These are phyloP conservation scores for Euproctis similis DNA, from an alignment of 2,888 invertebrate species.

Conservation along the genomic window DNA sequence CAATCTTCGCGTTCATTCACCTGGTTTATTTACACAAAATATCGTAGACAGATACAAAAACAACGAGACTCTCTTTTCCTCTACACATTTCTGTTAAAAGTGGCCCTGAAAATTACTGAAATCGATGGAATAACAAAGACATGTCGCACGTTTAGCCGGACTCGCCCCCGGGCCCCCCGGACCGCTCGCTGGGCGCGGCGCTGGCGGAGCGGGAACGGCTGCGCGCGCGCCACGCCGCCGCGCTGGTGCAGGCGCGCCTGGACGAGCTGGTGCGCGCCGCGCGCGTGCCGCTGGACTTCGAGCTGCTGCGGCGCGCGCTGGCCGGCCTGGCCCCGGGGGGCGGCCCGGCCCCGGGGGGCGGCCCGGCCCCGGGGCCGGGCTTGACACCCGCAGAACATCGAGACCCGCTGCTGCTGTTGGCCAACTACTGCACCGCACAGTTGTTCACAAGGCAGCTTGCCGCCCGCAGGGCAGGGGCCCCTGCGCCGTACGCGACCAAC, in stretches of 20 bases:
- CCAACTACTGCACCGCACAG: conserved; percentile 86
- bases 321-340: conserved; percentile 7
- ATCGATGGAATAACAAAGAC: no score
- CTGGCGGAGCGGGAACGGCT: conserved; percentile 21
- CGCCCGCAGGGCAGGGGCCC: conserved; percentile 41
- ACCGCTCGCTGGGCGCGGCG: neutral
- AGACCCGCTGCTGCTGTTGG: conserved; percentile 82
- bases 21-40: no score
- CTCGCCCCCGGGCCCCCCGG: neutral
- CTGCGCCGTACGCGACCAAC: conserved; percentile 20
- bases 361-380: no score
- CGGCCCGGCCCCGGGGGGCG: conserved; percentile 49
- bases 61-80: no score
- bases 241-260: conserved; percentile 82
- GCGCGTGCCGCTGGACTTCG: conserved; percentile 11
- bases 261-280: conserved; percentile 16
- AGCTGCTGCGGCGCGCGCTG: conserved; percentile 9
- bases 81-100: no score
- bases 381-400: conserved; percentile 63
- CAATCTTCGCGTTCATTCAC: no score
- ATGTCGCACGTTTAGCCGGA: no score
- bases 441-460: conserved; percentile 79
- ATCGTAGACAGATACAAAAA: no score
- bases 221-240: conserved; percentile 79
- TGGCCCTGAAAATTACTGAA: no score